Percentiles rank a stretch among this genome's conserved stretches.
phyloP scores from a whole-genome alignment of 2,888 invertebrate genomes.

The Drosophila multiciliata region DNA sequence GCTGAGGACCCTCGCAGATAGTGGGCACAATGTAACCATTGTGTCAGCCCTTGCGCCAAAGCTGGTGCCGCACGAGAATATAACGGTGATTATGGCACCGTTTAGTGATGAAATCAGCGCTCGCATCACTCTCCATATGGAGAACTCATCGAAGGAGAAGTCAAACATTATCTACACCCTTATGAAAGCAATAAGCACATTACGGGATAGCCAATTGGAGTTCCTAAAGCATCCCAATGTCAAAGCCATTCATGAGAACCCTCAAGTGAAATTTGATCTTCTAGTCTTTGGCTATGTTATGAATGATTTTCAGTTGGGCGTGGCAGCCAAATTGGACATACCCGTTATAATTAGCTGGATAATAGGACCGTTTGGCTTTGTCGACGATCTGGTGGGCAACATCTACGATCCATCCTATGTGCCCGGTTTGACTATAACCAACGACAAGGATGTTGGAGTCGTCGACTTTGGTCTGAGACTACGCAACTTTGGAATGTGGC shows the following conservation, averaged over 20 bases:
- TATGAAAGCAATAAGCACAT: background rate
- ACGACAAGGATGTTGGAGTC: background rate
- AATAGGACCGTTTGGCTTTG: slow-evolving; percentile 52
- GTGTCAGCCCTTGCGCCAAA: slow-evolving; percentile 62
- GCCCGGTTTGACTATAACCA: slow-evolving; percentile 40
- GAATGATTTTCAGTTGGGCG: slow-evolving; percentile 81
- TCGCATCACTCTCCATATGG: slow-evolving; percentile 15
- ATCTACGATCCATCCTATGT: slow-evolving; percentile 73
- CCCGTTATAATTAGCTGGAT: slow-evolving; percentile 78
- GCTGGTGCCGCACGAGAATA: slow-evolving; percentile 60
- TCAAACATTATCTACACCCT: rapidly evolving
- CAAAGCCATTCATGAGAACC: slow-evolving; percentile 65
- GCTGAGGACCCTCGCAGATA: slow-evolving; percentile 71
- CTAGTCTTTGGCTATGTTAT: slow-evolving; percentile 78
- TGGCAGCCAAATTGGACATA: slow-evolving; percentile 81
- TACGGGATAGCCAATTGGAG: slow-evolving; percentile 62
- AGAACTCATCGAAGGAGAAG: slow-evolving; percentile 40
- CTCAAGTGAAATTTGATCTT: slow-evolving; percentile 73
- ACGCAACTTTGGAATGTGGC: slow-evolving; percentile 30
- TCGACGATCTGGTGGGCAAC: slow-evolving; percentile 72
- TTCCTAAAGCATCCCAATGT: slow-evolving; percentile 66
- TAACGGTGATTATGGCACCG: slow-evolving; percentile 67
- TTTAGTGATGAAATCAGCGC: slow-evolving; percentile 24
- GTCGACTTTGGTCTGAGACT: slow-evolving; percentile 56
- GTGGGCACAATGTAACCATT: slow-evolving; percentile 81